Evolutionary conservation across 2,797 vertebrate species (phyloP).

Genomic region (Sebastes vulpes): DNA sequence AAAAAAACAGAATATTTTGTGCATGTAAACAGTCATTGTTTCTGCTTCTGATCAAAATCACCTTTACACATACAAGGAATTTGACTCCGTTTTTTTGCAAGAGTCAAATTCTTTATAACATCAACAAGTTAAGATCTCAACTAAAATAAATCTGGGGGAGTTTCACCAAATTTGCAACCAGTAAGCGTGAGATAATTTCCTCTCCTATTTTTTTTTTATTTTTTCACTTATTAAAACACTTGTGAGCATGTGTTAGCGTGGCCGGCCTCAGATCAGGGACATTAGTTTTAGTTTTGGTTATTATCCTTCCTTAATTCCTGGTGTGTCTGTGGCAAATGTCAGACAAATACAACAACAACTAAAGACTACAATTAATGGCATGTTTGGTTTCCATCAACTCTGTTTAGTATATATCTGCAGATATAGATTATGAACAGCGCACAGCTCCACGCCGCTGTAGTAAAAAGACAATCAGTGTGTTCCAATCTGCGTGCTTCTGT

Average conservation of each 20-base stretch:
- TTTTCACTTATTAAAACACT: neutral
- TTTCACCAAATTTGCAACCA: neutral
- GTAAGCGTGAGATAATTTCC: neutral
- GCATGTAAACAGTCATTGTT: too few relatives aligned
- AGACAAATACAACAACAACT: neutral
- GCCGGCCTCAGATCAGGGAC: neutral
- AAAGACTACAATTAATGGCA: neutral
- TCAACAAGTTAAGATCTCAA: too few relatives aligned
- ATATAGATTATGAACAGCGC: neutral
- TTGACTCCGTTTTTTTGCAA: too few relatives aligned
- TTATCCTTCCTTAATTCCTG: neutral
- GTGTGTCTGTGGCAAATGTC: neutral
- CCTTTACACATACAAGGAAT: too few relatives aligned
- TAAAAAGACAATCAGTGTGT: neutral
- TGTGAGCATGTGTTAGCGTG: neutral
- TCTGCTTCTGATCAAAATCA: too few relatives aligned
- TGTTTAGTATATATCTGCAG: neutral
- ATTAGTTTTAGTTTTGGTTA: neutral
- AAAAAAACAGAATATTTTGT: too few relatives aligned
- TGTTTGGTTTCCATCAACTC: too few relatives aligned
- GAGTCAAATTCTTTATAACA: too few relatives aligned
- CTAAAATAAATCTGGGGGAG: too few relatives aligned
- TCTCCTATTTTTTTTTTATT: neutral
- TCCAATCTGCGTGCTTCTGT: too few relatives aligned
- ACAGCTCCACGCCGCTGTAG: fast-evolving